Evolutionary conservation across 1,140 invertebrate species (phyloP).

Genomic region (Aphis gossypii): DNA sequence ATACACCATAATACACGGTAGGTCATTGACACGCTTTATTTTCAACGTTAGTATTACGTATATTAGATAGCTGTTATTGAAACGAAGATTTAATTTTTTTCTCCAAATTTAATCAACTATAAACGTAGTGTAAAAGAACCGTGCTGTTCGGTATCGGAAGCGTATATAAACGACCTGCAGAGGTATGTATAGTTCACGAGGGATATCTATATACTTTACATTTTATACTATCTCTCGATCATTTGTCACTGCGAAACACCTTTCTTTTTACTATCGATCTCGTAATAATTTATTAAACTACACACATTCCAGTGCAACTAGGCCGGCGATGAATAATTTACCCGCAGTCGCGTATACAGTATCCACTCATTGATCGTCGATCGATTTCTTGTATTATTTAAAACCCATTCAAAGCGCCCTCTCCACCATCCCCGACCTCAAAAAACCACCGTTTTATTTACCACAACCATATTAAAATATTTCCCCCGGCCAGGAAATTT

Average conservation of each 20-base stretch:
- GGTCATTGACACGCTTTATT: not conserved
- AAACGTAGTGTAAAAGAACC: not conserved
- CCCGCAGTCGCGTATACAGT: not conserved
- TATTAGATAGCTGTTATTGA: not conserved
- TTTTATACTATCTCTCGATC: not conserved
- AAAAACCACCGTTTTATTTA: not conserved
- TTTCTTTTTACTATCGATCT: not conserved
- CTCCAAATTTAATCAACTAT: not conserved
- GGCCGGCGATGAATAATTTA: slow-evolving; percentile 1
- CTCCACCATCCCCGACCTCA: accelerated
- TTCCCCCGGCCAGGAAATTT: not conserved
- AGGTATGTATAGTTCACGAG: not conserved
- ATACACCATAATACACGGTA: not conserved
- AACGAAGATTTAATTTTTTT: not conserved
- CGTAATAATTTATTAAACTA: not conserved
- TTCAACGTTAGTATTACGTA: too few species aligned
- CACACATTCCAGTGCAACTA: not conserved
- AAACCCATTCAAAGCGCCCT: not conserved
- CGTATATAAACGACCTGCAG: not conserved
- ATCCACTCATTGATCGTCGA: not conserved
- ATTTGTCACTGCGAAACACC: not conserved
- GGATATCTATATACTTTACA: not conserved
- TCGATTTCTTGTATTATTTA: slow-evolving; percentile 33
- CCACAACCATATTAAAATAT: not conserved
- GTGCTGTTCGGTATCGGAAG: not conserved